Evolutionary conservation across 2,113 vertebrate genomes (phyloP).

Genomic region (Pyxicephalus adspersus): DNA sequence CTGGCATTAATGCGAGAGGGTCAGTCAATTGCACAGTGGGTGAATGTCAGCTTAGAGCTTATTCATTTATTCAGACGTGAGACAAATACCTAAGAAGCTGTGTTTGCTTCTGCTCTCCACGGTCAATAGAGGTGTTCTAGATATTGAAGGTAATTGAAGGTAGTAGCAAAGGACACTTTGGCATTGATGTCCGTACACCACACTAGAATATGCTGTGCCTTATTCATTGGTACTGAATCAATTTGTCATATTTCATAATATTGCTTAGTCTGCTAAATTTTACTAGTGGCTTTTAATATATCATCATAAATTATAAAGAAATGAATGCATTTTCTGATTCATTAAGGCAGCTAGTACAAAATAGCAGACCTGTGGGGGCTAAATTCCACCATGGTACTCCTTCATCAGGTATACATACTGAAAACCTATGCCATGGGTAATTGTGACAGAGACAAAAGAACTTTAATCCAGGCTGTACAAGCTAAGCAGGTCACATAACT

Average conservation of each 20-base stretch:
- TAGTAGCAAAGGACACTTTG: slow-evolving; percentile 42
- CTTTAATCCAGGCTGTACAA: too few relatives aligned
- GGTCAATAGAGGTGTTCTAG: slow-evolving; percentile 41
- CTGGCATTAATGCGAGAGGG: slow-evolving; percentile 53
- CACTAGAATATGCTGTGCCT: neutral
- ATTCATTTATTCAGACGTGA: slow-evolving; percentile 53
- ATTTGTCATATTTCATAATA: neutral
- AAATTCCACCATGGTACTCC: too few relatives aligned
- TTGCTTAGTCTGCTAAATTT: neutral
- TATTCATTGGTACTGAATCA: slow-evolving; percentile 3
- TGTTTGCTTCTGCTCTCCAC: slow-evolving; percentile 34
- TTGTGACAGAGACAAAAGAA: too few relatives aligned
- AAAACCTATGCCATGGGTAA: too few relatives aligned
- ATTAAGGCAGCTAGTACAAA: too few relatives aligned
- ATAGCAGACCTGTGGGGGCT: too few relatives aligned
- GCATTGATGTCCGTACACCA: slow-evolving; percentile 3
- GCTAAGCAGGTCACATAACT: too few relatives aligned
- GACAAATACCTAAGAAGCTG: slow-evolving; percentile 42
- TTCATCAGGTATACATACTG: too few relatives aligned
- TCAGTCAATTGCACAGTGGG: slow-evolving; percentile 54
- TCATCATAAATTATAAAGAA: neutral
- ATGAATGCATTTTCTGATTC: neutral
- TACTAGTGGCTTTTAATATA: neutral
- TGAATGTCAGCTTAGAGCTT: slow-evolving; percentile 56
- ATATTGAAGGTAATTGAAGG: slow-evolving; percentile 39